These are phyloP conservation scores for Tetrapedia diversipes DNA, from an alignment of 2,888 invertebrate species.

Conservation along the genomic window DNA sequence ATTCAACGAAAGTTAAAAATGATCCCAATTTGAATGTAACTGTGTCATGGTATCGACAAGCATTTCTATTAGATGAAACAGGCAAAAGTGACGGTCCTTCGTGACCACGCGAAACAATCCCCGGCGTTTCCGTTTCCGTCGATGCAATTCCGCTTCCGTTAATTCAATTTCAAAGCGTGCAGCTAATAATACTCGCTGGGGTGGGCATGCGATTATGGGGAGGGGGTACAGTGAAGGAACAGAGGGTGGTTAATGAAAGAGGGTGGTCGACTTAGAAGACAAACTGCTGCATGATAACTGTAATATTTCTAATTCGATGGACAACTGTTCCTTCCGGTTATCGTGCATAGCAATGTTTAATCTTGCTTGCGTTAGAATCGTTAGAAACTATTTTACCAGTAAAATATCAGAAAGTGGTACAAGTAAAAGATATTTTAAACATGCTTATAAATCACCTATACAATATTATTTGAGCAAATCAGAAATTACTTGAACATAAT, in stretches of 20 bases:
- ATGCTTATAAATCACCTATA: too few relatives aligned
- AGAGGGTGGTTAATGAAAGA: constrained; percentile 10
- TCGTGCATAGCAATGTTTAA: too few relatives aligned
- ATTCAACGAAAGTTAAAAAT: constrained; percentile 6
- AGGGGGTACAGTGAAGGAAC: constrained; percentile 48
- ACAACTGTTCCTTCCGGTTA: constrained; percentile 4
- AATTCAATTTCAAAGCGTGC: constrained; percentile 74
- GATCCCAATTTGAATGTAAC: constrained; percentile 6
- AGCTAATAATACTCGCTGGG: constrained; percentile 75
- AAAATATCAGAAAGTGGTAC: too few relatives aligned
- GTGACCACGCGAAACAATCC: constrained; percentile 60
- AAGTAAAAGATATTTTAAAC: too few relatives aligned
- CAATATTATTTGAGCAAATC: too few relatives aligned
- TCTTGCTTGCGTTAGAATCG: background rate
- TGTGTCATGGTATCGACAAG: constrained; percentile 46
- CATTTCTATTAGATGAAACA: constrained; percentile 52
- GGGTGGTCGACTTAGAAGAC: constrained; percentile 11
- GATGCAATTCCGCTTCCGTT: constrained; percentile 73
- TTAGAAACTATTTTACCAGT: too few relatives aligned
- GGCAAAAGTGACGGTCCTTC: constrained; percentile 48
- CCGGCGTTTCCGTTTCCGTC: constrained; percentile 68
- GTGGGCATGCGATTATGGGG: constrained; percentile 71
- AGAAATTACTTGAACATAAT: too few relatives aligned
- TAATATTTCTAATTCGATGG: constrained; percentile 1
- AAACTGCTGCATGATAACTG: constrained; percentile 1